These are phyloP conservation scores for Gasteruption jaculator DNA, from an alignment of 2,888 invertebrate species.

Conservation along the genomic window DNA sequence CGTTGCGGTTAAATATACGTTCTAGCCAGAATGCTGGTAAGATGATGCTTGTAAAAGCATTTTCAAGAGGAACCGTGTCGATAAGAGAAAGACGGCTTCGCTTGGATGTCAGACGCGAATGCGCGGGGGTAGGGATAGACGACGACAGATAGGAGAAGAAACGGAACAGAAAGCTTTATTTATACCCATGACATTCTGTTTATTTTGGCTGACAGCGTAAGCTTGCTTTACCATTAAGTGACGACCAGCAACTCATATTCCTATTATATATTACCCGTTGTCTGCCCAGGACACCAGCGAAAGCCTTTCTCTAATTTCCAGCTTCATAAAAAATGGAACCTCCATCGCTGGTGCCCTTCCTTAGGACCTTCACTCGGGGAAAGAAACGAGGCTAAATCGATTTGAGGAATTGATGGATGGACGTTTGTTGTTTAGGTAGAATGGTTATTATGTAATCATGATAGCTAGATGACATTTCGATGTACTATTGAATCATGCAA, in stretches of 20 bases:
- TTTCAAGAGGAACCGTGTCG: constrained; percentile 25
- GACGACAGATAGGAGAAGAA: constrained; percentile 11
- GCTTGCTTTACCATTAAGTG: constrained; percentile 30
- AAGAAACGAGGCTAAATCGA: too few species aligned
- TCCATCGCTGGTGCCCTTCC: constrained; percentile 13
- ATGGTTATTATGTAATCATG: too few species aligned
- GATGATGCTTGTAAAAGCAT: constrained; percentile 23
- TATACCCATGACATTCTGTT: constrained; percentile 48
- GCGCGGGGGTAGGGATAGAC: constrained; percentile 9
- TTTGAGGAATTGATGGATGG: too few species aligned
- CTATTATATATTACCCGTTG: too few species aligned
- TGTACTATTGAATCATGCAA: too few species aligned
- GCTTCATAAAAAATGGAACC: constrained; percentile 9
- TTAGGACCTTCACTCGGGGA: constrained; percentile 12
- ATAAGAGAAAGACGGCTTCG: constrained; percentile 20
- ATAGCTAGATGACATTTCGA: too few species aligned
- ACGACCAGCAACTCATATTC: constrained; percentile 29
- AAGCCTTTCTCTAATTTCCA: constrained; percentile 12
- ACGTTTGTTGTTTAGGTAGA: too few species aligned
- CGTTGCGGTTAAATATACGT: too few species aligned
- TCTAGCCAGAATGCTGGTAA: too few species aligned
- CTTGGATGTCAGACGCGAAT: constrained; percentile 9
- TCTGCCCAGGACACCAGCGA: too few species aligned
- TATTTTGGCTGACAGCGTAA: constrained; percentile 44
- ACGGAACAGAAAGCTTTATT: constrained; percentile 41